phyloP scores from a whole-genome alignment of 2,113 vertebrate species.

The Cyanistes caeruleus region DNA sequence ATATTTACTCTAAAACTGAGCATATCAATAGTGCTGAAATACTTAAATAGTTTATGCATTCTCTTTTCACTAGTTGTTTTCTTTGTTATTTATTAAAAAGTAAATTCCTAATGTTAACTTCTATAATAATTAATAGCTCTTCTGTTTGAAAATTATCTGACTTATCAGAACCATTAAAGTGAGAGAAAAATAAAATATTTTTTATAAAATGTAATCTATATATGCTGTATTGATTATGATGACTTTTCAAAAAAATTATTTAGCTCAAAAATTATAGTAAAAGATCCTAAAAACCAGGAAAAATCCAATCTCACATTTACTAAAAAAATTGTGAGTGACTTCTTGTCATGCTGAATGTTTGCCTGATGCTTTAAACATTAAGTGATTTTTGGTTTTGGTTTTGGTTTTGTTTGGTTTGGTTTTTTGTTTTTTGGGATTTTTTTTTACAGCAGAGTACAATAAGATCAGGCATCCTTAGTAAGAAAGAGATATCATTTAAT shows the following conservation, averaged over 20 bases:
- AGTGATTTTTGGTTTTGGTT: too few relatives aligned
- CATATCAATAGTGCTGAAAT: neutral
- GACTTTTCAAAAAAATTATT: rapidly evolving
- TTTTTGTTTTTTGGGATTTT: too few relatives aligned
- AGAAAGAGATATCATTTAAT: neutral
- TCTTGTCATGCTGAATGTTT: neutral
- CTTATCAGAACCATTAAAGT: neutral
- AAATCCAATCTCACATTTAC: neutral
- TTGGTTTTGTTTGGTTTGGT: too few relatives aligned
- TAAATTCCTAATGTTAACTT: neutral
- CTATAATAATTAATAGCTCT: neutral
- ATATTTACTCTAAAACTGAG: neutral
- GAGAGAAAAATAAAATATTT: neutral
- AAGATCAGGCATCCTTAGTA: neutral
- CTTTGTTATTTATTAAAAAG: neutral
- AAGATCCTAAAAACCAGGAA: neutral
- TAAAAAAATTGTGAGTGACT: neutral
- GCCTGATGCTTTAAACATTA: neutral
- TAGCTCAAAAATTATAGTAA: neutral
- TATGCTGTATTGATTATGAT: neutral
- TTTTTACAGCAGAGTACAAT: neutral
- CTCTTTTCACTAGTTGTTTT: neutral
- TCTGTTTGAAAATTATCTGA: neutral
- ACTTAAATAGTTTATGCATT: neutral
- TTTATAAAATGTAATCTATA: neutral